A percentile compares a stretch with the other conserved stretches of the same genome.
Evolutionary conservation across 1,140 invertebrate species (phyloP).

Genomic region (Hermetia illucens): DNA sequence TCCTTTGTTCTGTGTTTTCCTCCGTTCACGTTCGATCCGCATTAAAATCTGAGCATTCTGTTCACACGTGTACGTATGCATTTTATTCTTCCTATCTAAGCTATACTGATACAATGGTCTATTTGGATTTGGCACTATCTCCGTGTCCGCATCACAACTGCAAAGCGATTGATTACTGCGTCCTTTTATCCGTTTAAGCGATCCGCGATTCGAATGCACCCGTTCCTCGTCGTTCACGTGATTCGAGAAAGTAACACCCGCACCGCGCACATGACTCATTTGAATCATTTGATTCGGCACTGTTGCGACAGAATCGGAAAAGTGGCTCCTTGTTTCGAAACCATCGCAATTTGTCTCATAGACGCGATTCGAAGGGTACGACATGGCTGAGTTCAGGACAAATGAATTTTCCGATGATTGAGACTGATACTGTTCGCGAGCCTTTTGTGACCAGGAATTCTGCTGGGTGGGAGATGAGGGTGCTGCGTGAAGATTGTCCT

Average conservation of each 20-base stretch:
- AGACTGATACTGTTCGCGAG: conserved; percentile 2
- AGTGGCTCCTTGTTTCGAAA: conserved; percentile 9
- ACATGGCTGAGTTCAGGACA: too few species aligned
- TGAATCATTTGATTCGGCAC: conserved; percentile 1
- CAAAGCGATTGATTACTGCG: conserved; percentile 28
- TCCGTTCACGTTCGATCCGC: conserved; percentile 27
- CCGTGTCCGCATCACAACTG: conserved; percentile 25
- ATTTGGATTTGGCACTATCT: conserved; percentile 22
- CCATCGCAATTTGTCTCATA: conserved; percentile 5
- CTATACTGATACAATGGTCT: conserved; percentile 27
- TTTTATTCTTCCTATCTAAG: conserved; percentile 24
- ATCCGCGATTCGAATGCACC: conserved; percentile 15
- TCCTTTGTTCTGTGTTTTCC: too few species aligned
- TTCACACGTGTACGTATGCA: conserved; percentile 27
- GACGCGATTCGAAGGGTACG: too few species aligned
- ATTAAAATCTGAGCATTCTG: conserved; percentile 30
- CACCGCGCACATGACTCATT: too few species aligned
- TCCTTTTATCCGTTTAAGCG: conserved; percentile 25
- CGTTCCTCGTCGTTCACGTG: not conserved
- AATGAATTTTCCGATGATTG: too few species aligned
- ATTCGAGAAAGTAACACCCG: conserved; percentile 5
- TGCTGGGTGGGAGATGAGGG: not conserved
- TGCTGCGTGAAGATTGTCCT: not conserved
- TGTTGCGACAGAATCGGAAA: conserved; percentile 9
- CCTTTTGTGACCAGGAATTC: conserved; percentile 10